Conservation (phyloP, 1,140 invertebrate genomes). For the Procambarus clarkii region DNA sequence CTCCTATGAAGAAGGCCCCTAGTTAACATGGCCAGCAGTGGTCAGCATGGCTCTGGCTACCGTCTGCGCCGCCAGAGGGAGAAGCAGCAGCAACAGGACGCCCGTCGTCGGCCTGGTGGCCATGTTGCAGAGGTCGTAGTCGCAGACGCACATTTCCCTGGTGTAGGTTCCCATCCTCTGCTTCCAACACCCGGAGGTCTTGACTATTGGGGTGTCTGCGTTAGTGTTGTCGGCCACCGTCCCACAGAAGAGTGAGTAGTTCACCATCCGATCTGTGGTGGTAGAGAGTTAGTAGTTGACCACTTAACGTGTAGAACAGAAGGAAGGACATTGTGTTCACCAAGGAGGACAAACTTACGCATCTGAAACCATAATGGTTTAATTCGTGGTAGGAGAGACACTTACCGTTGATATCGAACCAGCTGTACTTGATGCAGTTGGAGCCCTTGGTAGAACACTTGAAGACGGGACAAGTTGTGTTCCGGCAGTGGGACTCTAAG, state of each 20-base stretch:
- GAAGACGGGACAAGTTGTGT: not conserved
- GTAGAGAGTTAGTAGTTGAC: too few relatives aligned
- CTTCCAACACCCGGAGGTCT: slow-evolving; percentile 1
- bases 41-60: too few relatives aligned
- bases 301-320: too few relatives aligned
- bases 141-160: slow-evolving; percentile 35
- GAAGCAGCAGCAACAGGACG: not conserved
- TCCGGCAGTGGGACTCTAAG: not conserved
- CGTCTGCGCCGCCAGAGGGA: not conserved
- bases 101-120: not conserved
- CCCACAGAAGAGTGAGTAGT: slow-evolving; percentile 59
- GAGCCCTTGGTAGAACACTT: not conserved
- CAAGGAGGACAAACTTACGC: too few relatives aligned
- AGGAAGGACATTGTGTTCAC: too few relatives aligned
- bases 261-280: not conserved
- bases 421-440: slow-evolving; percentile 5
- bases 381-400: not conserved
- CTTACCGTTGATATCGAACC: slow-evolving; percentile 46
- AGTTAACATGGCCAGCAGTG: too few relatives aligned
- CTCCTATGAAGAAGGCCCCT: too few relatives aligned
- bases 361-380: too few relatives aligned
- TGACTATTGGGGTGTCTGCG: not conserved
- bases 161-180: not conserved
- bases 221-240: slow-evolving; percentile 13
- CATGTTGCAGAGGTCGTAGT: not conserved